phyloP scores from a whole-genome alignment of 2,888 invertebrate genomes.

The Phorcus lineatus region DNA sequence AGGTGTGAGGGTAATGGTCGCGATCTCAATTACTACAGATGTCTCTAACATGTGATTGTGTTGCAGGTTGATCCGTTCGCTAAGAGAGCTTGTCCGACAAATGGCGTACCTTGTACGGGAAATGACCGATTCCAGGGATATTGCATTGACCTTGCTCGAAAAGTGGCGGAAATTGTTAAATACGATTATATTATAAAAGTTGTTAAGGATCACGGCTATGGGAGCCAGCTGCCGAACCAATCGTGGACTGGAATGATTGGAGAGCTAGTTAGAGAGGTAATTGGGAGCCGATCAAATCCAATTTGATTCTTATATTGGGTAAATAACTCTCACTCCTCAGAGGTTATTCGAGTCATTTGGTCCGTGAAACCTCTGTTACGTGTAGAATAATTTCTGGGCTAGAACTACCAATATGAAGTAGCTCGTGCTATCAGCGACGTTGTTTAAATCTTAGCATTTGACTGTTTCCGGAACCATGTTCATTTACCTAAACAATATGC shows the following conservation, averaged over 20 bases:
- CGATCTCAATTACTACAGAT: background rate
- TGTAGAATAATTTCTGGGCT: too few species aligned
- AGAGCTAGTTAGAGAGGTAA: conserved; percentile 58
- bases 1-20: too few species aligned
- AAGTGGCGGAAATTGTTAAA: conserved; percentile 86
- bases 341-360: too few species aligned
- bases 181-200: conserved; percentile 90
- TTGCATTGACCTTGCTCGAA: conserved; percentile 91
- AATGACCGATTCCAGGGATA: conserved; percentile 80
- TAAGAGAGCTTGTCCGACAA: conserved; percentile 32
- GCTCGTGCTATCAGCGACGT: too few species aligned
- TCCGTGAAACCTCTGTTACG: too few species aligned
- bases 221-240: conserved; percentile 74
- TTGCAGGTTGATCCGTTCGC: conserved; percentile 41
- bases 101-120: conserved; percentile 38
- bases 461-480: too few species aligned
- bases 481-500: too few species aligned
- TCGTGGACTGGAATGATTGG: conserved; percentile 74
- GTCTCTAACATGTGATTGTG: background rate
- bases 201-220: conserved; percentile 90
- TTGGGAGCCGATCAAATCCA: too few species aligned
- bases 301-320: too few species aligned
- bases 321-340: too few species aligned
- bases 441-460: too few species aligned
- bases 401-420: too few species aligned